A percentile compares a stretch with the other conserved stretches of the same genome.
Conservation (phyloP, 2,888 invertebrate genomes). For the Morinoia aosen region DNA sequence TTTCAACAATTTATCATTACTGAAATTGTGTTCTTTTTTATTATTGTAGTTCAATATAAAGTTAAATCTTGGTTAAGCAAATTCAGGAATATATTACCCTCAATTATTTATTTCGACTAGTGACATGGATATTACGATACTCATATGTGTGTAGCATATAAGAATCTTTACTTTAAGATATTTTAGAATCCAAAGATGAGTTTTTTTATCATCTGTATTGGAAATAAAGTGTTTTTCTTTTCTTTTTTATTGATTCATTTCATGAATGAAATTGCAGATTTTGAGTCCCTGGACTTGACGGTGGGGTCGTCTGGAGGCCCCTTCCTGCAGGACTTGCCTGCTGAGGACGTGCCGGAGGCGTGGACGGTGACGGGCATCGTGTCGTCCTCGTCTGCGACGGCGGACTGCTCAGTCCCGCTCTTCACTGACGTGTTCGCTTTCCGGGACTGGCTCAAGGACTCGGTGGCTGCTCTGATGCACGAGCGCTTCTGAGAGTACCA, state of each 20-base stretch:
- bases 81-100: too few species aligned
- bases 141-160: too few species aligned
- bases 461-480: constrained; percentile 27
- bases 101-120: too few species aligned
- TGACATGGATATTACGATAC: too few species aligned
- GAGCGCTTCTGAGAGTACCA: background rate
- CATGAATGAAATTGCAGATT: background rate
- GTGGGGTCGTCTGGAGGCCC: constrained; percentile 63
- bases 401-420: constrained; percentile 52
- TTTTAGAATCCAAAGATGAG: too few species aligned
- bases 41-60: too few species aligned
- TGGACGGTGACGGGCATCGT: constrained; percentile 59
- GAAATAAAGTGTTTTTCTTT: too few species aligned
- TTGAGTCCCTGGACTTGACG: background rate
- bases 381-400: constrained; percentile 50
- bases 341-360: constrained; percentile 51
- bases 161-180: too few species aligned
- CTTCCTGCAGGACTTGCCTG: constrained; percentile 56
- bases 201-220: too few species aligned
- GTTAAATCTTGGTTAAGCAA: too few species aligned
- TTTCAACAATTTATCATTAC: too few species aligned
- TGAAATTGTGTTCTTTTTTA: too few species aligned
- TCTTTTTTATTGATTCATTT: background rate
- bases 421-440: constrained; percentile 50
- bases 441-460: constrained; percentile 55